A percentile compares a stretch with the other conserved stretches of the same genome.
These are phyloP conservation scores for Cheilosia soror DNA, from an alignment of 2,888 invertebrate genomes.

Conservation along the genomic window DNA sequence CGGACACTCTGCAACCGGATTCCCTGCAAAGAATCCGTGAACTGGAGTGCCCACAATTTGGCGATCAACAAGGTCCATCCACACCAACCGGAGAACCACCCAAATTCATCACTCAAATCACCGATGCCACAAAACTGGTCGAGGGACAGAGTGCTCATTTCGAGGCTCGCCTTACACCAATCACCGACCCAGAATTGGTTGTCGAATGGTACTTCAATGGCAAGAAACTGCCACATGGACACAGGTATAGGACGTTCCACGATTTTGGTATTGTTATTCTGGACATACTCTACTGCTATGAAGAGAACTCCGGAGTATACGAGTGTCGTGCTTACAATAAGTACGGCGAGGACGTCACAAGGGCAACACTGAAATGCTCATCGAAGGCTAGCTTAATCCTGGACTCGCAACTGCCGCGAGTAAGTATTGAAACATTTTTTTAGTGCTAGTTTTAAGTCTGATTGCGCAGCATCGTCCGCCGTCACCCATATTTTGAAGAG, in stretches of 20 bases:
- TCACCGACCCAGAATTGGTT: conserved; percentile 96
- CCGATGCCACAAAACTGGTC: conserved; percentile 92
- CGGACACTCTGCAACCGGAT: conserved; percentile 95
- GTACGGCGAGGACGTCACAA: conserved; percentile 93
- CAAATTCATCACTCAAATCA: conserved; percentile 94
- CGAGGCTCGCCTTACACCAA: conserved; percentile 95
- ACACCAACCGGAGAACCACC: conserved; percentile 92
- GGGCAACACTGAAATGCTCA: conserved; percentile 92
- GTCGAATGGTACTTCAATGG: conserved; percentile 98
- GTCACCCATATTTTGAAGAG: too few relatives aligned
- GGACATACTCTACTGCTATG: conserved; percentile 97
- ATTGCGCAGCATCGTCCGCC: too few relatives aligned
- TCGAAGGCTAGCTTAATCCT: conserved; percentile 95
- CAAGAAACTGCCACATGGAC: conserved; percentile 95
- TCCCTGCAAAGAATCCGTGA: conserved; percentile 94
- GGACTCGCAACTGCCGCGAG: conserved; percentile 96
- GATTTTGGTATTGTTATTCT: conserved; percentile 98
- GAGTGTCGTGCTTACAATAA: conserved; percentile 97
- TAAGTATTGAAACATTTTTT: conserved; percentile 82
- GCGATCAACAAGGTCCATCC: conserved; percentile 86
- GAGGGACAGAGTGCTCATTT: conserved; percentile 98
- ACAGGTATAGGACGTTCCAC: conserved; percentile 98
- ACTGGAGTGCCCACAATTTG: conserved; percentile 88
- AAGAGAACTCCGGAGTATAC: conserved; percentile 97
- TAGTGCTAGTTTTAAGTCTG: too few relatives aligned